Evolutionary conservation across 2,113 vertebrate genomes (phyloP).

Genomic region (Nycticorax nycticorax): DNA sequence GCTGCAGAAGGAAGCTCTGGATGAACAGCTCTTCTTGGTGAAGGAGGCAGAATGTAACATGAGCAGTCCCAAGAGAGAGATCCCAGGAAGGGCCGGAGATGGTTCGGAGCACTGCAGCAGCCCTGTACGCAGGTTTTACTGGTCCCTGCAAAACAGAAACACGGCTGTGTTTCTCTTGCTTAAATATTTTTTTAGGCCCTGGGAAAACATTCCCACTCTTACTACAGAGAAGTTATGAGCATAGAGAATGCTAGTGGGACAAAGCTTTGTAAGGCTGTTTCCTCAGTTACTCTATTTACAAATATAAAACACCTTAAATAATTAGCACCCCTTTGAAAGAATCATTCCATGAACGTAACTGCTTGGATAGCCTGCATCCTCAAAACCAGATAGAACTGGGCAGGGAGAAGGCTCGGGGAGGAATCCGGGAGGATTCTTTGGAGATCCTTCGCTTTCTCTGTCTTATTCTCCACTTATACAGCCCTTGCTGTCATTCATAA

Average conservation of each 20-base stretch:
- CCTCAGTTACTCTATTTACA: background rate
- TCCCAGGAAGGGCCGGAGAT: conserved; percentile 93
- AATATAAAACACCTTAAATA: background rate
- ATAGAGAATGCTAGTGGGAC: background rate
- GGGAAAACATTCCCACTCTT: background rate
- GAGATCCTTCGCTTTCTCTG: background rate
- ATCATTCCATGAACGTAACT: background rate
- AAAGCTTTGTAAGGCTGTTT: background rate
- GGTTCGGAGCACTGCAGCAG: conserved; percentile 96
- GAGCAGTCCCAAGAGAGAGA: conserved; percentile 96
- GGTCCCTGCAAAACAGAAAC: background rate
- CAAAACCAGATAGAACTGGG: background rate
- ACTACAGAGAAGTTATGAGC: background rate
- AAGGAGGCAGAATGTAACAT: conserved; percentile 96
- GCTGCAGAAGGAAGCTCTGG: conserved; percentile 95
- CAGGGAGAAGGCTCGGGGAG: background rate
- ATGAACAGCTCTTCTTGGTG: conserved; percentile 95
- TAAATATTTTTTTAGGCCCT: background rate
- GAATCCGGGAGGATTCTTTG: background rate
- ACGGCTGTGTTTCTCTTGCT: background rate
- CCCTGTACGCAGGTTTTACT: conserved; percentile 80
- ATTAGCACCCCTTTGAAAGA: background rate
- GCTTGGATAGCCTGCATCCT: background rate
- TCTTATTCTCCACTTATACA: background rate
- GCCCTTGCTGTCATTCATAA: background rate